Evolutionary conservation across 1,140 invertebrate species (phyloP), one percentile per base, ranked within the genome.

Genomic region (Hyles vespertilio): DNA sequence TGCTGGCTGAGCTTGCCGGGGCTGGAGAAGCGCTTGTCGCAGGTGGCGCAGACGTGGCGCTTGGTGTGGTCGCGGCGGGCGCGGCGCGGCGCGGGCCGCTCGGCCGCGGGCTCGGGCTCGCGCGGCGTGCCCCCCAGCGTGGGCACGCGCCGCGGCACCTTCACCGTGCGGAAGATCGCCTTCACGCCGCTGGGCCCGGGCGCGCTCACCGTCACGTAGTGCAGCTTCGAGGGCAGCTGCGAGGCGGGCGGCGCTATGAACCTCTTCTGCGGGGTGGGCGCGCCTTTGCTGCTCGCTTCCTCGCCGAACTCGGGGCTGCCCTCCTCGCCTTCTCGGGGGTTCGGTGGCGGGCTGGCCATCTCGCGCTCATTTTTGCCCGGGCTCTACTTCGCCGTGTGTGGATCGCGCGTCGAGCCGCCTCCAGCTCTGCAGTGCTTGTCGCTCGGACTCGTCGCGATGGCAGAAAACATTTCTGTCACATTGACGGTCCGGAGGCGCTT

Each of bases 1-100:
- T 93, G 92, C 66, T 92, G 91, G 50, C 84, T 85, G 59, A 93
- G 87, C 73, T 93, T 93, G 50, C 91, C 91, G 2, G 90, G 89
- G 69, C 90, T 92, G 61, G 90, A 89, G 82, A 92, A 93, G 47
- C 86, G 90, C 69, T 92, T 93, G 54, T 90, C 87, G 77, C 92
- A 92, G 62, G 89, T 72, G 58, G 74, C 72, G 87, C 93, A 92
- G 69, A 84, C 71, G 72, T 91, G 90, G 36, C 83, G 81, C 74
- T 89, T 89, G 67, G 61, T 63, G 48, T 77, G 77, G 58, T 85
- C 79, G 56, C 76, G 75, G 59, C 79, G 74, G 43, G 71, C 58
- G 51, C 77, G 78, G 47, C 75, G 76, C 58, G 67, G 56, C 69
- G 72, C 61, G 74, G 74, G 50, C 67, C 56, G 54, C 75, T 77